Evolutionary conservation across 2,113 vertebrate genomes (phyloP).

Genomic region (Alethe castanea): DNA sequence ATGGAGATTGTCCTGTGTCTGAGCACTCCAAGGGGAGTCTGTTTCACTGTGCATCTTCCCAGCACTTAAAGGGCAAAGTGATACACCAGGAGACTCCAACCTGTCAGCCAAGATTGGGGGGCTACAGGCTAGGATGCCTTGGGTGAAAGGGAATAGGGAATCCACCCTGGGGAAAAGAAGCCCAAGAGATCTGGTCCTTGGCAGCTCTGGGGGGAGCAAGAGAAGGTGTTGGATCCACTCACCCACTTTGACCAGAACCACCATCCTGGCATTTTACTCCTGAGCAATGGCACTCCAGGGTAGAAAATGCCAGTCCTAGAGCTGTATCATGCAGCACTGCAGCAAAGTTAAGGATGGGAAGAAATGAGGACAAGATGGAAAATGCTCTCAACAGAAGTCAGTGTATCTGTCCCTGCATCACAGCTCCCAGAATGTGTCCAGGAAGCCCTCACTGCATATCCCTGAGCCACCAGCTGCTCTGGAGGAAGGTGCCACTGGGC

Average conservation of each 20-base stretch:
- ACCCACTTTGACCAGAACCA: background rate
- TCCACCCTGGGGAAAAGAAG: background rate
- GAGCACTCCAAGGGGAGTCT: background rate
- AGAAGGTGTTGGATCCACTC: background rate
- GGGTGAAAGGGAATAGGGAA: background rate
- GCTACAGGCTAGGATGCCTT: background rate
- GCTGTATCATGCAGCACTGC: background rate
- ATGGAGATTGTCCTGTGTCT: background rate
- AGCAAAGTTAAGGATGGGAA: background rate
- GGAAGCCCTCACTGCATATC: rapidly evolving
- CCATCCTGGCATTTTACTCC: background rate
- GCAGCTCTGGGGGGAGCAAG: background rate
- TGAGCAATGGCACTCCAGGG: background rate
- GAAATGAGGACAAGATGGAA: background rate
- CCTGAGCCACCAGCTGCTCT: background rate
- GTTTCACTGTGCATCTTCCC: background rate
- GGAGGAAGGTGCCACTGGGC: background rate
- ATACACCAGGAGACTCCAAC: background rate
- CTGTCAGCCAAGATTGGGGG: background rate
- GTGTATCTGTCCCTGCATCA: background rate
- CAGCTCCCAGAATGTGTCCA: rapidly evolving
- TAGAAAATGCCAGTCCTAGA: background rate
- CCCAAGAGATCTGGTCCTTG: background rate
- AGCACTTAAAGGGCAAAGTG: background rate
- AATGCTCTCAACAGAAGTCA: rapidly evolving